A percentile compares a stretch with the other conserved stretches of the same genome.
Conservation (phyloP, 2,888 invertebrate genomes). For the Junonia oenone region DNA sequence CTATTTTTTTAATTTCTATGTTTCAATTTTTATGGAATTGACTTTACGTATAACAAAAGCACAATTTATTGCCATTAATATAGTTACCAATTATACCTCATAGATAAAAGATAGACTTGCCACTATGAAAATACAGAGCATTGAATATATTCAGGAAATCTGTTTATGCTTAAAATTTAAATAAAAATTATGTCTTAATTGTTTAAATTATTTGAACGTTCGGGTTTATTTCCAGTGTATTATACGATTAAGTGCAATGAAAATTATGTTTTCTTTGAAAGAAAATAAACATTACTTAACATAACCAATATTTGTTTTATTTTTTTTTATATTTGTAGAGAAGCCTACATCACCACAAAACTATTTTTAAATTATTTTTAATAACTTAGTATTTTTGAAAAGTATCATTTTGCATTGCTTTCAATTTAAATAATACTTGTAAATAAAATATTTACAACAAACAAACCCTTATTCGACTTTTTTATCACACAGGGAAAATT, state of each 20-base stretch:
- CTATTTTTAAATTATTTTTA: too few species aligned
- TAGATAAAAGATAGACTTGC: not conserved
- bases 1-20: too few species aligned
- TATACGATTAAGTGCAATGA: slow-evolving; percentile 4
- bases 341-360: too few species aligned
- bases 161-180: not conserved
- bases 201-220: too few species aligned
- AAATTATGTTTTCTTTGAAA: slow-evolving; percentile 1
- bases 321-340: not conserved
- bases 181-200: not conserved
- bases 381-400: too few species aligned
- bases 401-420: too few species aligned
- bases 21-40: too few species aligned
- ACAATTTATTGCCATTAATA: slow-evolving; percentile 7
- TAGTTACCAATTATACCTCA: slow-evolving; percentile 15
- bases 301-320: not conserved
- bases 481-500: too few species aligned
- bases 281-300: slow-evolving; percentile 4
- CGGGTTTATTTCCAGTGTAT: not conserved
- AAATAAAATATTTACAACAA: too few species aligned
- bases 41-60: not conserved
- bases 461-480: too few species aligned
- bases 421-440: too few species aligned
- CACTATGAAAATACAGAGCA: too few species aligned
- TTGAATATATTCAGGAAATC: not conserved